Conservation (phyloP, 2,888 invertebrate genomes). For the Pasiphila rectangulata region DNA sequence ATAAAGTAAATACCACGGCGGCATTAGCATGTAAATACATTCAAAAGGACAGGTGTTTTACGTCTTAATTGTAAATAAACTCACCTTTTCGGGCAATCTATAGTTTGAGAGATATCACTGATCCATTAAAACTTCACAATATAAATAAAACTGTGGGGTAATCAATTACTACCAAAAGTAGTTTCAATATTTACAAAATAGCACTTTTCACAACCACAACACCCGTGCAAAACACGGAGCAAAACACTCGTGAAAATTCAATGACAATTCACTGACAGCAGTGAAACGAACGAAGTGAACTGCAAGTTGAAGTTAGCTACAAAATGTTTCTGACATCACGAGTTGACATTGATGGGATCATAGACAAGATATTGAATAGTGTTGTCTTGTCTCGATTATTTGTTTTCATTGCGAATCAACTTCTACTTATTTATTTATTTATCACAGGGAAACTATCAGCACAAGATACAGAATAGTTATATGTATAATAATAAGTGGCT, state of each 20-base stretch:
- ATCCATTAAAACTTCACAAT: conserved; percentile 57
- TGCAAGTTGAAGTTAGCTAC: conserved; percentile 10
- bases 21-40: conserved; percentile 36
- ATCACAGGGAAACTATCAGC: too few relatives aligned
- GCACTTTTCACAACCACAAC: conserved; percentile 53
- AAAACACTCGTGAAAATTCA: conserved; percentile 52
- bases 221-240: conserved; percentile 33
- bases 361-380: too few relatives aligned
- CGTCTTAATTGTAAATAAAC: conserved; percentile 40
- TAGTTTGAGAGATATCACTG: conserved; percentile 29
- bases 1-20: conserved; percentile 34
- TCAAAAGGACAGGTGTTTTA: conserved; percentile 39
- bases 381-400: too few relatives aligned
- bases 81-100: conserved; percentile 50
- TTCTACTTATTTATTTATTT: too few relatives aligned
- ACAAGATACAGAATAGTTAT: too few relatives aligned
- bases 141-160: conserved; percentile 32
- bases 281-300: conserved; percentile 10
- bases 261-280: too few relatives aligned
- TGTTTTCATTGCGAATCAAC: too few relatives aligned
- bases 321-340: conserved; percentile 9
- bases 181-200: conserved; percentile 75
- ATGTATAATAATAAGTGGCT: too few relatives aligned
- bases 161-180: too few relatives aligned
- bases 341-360: conserved; percentile 1